phyloP scores from a whole-genome alignment of 2,797 vertebrate genomes.

The Danio tinwini region DNA sequence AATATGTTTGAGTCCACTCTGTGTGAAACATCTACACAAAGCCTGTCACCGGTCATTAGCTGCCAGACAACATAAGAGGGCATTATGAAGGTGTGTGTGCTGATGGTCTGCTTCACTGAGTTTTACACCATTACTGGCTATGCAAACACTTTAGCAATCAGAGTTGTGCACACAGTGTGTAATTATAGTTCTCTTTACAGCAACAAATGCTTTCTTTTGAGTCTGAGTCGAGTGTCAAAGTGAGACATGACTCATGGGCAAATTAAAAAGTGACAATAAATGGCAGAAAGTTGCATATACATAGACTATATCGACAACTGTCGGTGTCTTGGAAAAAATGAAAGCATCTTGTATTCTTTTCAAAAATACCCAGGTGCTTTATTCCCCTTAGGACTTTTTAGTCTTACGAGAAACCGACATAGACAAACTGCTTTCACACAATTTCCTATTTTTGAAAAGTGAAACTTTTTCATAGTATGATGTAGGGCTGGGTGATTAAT shows the following conservation, averaged over 20 bases:
- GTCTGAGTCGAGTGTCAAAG: neutral
- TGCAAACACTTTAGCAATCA: slow-evolving; percentile 50
- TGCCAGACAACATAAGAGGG: slow-evolving; percentile 45
- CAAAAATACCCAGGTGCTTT: neutral
- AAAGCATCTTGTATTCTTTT: slow-evolving; percentile 1
- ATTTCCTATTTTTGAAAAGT: neutral
- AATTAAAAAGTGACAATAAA: slow-evolving; percentile 14
- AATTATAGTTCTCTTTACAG: slow-evolving; percentile 15
- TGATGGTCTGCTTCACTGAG: slow-evolving; percentile 45
- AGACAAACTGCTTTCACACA: neutral
- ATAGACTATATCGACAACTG: neutral
- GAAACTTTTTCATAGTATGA: neutral
- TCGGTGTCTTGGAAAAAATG: neutral
- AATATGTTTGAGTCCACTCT: neutral
- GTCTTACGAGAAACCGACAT: neutral
- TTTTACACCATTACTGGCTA: slow-evolving; percentile 18
- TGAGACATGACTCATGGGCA: slow-evolving; percentile 4
- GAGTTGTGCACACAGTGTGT: neutral
- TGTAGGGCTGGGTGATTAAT: too few species aligned
- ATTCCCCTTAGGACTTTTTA: neutral
- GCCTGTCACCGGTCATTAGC: neutral
- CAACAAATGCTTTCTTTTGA: slow-evolving; percentile 34
- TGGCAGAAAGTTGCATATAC: neutral
- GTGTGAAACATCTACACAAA: slow-evolving; percentile 7
- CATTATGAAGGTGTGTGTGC: slow-evolving; percentile 48